These are phyloP conservation scores for Leptinotarsa haldemani DNA, from an alignment of 2,888 invertebrate species.

Conservation along the genomic window DNA sequence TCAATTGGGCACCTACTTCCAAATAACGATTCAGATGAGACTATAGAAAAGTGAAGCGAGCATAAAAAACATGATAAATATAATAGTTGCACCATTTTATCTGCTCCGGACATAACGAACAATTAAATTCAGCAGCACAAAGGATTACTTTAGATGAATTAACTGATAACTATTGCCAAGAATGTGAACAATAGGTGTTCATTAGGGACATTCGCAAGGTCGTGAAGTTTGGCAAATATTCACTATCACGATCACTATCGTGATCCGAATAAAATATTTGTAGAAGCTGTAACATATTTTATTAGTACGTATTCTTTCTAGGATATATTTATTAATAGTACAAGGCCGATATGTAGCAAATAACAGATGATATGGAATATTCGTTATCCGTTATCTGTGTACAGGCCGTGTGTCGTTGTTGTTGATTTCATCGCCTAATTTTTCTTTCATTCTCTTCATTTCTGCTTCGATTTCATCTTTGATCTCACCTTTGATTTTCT, in stretches of 20 bases:
- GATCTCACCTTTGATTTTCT: no score
- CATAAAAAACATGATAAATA: conserved; percentile 35
- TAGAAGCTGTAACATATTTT: background rate
- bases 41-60: conserved; percentile 15
- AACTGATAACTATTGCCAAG: conserved; percentile 29
- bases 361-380: no score
- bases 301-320: no score
- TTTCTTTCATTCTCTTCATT: no score
- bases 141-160: conserved; percentile 28
- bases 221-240: background rate
- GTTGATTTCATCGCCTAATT: no score
- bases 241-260: background rate
- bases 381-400: no score
- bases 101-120: conserved; percentile 25
- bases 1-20: background rate
- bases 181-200: conserved; percentile 30
- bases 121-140: conserved; percentile 34
- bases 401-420: no score
- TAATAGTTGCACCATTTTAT: conserved; percentile 37
- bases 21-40: conserved; percentile 25
- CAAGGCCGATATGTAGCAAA: no score
- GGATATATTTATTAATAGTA: no score
- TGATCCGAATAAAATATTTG: background rate
- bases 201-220: conserved; percentile 12
- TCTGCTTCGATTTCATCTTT: no score